Evolutionary conservation across 2,888 invertebrate species (phyloP), one percentile per base, ranked within the genome.

Genomic region (Philonicus albiceps): DNA sequence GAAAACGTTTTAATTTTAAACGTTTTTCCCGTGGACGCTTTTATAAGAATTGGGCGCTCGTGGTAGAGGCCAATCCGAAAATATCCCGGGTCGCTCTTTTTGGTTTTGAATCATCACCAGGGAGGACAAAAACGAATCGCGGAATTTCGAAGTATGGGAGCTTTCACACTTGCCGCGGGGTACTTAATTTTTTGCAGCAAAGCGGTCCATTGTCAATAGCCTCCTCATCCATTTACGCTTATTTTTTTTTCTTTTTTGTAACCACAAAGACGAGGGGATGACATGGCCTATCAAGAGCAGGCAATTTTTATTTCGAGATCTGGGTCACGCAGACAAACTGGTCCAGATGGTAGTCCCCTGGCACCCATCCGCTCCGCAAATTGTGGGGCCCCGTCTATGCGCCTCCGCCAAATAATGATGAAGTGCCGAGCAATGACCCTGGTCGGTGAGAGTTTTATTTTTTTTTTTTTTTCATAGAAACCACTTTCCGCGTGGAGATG

Each of bases 221-320:
- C 30, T 31, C 55, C 55, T 55, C 81, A 64, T 55, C 64, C 53
- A 53, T 31, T 37, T 22, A 19, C 43, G 11, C 43, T 27, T 49
- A 49, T 49, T 31, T 19, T 53, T 81, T 81, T 19, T 64, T 16
- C n/a, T 53, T 1, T n/a, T 53, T 53, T 53, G 53, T 83, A 19
- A 37, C 19, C 34, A 22, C 7, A 30, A 43, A 84, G 40, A 7
- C 43, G 16, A 0, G 84, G 73, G 73, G 31, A 43, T 84, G 84
- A 84, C 84, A 84, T 19, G 64, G 37, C 72, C 83, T 83, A 43
- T 73, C 84, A 73, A 40, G 84, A 73, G 73, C n/a, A 16, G 40
- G 43, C 73, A 84, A 73, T 73, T 84, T 84, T 84, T 84, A 73
- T 73, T 84, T 84, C 49, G 72, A 84, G 43, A 84, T 84, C 73